Evolutionary conservation across 1,140 invertebrate species (phyloP).

Genomic region (Drosophila dunni): DNA sequence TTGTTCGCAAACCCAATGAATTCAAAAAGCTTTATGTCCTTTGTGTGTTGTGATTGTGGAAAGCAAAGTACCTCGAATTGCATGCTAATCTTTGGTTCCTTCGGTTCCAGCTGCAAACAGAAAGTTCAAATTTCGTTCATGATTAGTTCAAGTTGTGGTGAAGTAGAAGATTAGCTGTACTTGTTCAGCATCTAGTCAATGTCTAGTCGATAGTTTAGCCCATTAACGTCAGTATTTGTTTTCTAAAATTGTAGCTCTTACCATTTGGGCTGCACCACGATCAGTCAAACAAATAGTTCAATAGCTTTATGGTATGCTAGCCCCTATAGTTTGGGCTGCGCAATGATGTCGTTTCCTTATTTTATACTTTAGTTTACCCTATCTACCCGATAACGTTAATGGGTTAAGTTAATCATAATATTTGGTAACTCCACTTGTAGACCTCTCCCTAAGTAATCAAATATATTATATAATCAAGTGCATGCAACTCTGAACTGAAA

Average conservation of each 20-base stretch:
- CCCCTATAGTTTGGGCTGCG: too few relatives aligned
- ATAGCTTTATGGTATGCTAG: too few relatives aligned
- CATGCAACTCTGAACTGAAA: slow-evolving; percentile 43
- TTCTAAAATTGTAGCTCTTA: too few relatives aligned
- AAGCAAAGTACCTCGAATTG: slow-evolving; percentile 74
- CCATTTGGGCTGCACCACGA: too few relatives aligned
- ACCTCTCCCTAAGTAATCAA: background rate
- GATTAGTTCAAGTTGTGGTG: slow-evolving; percentile 47
- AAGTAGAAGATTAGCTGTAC: slow-evolving; percentile 7
- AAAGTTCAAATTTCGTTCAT: slow-evolving; percentile 77
- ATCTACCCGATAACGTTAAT: too few relatives aligned
- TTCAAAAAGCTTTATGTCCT: slow-evolving; percentile 67
- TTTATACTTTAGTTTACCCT: too few relatives aligned
- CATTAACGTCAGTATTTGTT: background rate
- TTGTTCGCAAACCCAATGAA: background rate
- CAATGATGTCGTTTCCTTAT: too few relatives aligned
- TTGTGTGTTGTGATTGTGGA: slow-evolving; percentile 69
- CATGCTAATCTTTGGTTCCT: slow-evolving; percentile 41
- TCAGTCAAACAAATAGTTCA: too few relatives aligned
- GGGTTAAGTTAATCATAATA: too few relatives aligned
- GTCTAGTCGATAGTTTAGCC: slow-evolving; percentile 12
- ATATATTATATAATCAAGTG: slow-evolving; percentile 23
- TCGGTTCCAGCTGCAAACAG: slow-evolving; percentile 72
- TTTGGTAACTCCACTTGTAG: too few relatives aligned
- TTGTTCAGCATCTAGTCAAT: slow-evolving; percentile 22